Conservation (phyloP, 2,113 vertebrate species). For the zebrafish (Danio rerio) region DNA sequence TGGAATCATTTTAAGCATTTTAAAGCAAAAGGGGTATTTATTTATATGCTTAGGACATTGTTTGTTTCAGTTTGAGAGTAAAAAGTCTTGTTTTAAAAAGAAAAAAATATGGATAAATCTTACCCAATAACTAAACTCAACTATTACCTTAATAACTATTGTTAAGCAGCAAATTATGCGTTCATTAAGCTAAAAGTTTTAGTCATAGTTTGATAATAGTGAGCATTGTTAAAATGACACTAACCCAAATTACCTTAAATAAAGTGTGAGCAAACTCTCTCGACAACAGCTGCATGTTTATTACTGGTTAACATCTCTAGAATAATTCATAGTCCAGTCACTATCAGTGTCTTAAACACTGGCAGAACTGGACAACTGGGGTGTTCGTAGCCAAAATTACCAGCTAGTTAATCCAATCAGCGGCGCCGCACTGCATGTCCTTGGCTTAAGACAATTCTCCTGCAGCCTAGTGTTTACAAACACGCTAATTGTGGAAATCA, state of each 20-base stretch:
- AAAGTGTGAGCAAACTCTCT: background rate
- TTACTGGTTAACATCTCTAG: background rate
- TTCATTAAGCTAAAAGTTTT: too few relatives aligned
- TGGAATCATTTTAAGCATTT: too few relatives aligned
- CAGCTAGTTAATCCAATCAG: slow-evolving; percentile 34
- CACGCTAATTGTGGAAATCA: slow-evolving; percentile 10
- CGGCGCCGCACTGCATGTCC: background rate
- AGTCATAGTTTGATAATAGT: too few relatives aligned
- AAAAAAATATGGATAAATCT: too few relatives aligned
- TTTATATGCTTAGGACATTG: too few relatives aligned
- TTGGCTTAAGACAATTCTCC: background rate
- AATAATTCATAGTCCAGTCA: background rate
- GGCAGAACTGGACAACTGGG: background rate
- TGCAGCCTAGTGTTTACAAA: background rate
- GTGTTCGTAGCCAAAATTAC: slow-evolving; percentile 1
- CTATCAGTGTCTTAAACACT: background rate
- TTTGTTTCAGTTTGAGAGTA: too few relatives aligned
- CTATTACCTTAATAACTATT: too few relatives aligned
- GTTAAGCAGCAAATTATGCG: too few relatives aligned
- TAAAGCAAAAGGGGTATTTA: too few relatives aligned
- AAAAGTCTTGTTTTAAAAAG: too few relatives aligned
- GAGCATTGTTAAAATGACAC: too few relatives aligned
- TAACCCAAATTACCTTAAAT: background rate
- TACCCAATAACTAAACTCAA: too few relatives aligned
- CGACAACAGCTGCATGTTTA: background rate